Conservation (phyloP, 2,888 invertebrate genomes). For the Apotomis betuletana region DNA sequence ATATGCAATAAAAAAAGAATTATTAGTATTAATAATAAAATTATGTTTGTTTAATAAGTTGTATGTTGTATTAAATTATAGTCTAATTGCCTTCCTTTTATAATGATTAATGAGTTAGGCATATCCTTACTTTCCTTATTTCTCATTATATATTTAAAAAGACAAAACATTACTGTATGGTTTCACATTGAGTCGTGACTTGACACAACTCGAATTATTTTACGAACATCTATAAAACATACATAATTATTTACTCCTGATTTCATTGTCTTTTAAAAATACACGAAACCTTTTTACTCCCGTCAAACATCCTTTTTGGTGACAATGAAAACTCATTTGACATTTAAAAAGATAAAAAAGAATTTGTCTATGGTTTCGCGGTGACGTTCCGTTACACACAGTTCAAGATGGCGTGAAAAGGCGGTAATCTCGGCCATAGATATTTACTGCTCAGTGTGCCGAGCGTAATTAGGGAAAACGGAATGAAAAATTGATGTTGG, state of each 20-base stretch:
- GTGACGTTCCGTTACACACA: conserved; percentile 24
- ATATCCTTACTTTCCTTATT: no score
- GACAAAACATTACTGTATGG: neutral
- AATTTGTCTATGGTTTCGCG: conserved; percentile 22
- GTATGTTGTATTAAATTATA: no score
- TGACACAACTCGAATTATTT: neutral
- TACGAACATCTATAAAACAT: neutral
- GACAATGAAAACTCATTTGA: conserved; percentile 29
- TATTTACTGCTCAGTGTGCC: conserved; percentile 30
- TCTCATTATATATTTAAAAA: no score
- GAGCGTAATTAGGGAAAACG: conserved; percentile 33
- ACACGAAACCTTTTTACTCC: neutral
- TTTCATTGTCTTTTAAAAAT: neutral
- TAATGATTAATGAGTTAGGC: no score
- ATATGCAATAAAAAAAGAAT: no score
- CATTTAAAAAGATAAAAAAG: conserved; percentile 21
- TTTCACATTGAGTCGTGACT: neutral
- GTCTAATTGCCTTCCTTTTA: no score
- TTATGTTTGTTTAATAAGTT: no score
- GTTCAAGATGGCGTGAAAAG: conserved; percentile 64
- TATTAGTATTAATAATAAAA: no score
- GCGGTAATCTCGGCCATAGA: conserved; percentile 52
- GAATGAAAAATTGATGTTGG: conserved; percentile 28
- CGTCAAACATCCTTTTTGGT: neutral
- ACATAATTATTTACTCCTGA: neutral